phyloP scores from a whole-genome alignment of 2,113 vertebrate species.

The Morphnarchus princeps region DNA sequence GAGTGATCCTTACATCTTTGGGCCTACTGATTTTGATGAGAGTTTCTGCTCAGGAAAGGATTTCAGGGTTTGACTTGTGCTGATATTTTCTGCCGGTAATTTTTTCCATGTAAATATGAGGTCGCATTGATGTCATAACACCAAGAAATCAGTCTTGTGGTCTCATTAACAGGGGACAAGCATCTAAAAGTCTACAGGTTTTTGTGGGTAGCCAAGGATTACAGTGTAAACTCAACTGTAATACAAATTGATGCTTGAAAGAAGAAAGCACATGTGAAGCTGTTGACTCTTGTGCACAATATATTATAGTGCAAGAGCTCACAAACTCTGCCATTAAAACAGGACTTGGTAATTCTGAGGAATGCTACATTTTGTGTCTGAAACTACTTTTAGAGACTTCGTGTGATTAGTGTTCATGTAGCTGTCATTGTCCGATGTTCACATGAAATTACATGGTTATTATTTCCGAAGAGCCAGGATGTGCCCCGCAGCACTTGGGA shows the following conservation, averaged over 20 bases:
- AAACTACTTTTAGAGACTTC: neutral
- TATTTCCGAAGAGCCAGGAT: neutral
- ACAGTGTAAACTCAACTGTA: neutral
- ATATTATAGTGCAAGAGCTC: neutral
- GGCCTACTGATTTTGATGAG: neutral
- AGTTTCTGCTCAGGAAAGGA: neutral
- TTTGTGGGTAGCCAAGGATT: neutral
- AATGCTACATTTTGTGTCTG: neutral
- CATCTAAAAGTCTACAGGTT: neutral
- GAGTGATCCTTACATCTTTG: neutral
- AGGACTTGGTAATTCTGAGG: neutral
- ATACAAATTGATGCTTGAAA: neutral
- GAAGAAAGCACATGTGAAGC: neutral
- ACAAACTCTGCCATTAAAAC: neutral
- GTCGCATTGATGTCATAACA: neutral
- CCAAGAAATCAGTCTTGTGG: neutral
- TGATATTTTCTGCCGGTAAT: neutral
- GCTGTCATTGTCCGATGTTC: neutral
- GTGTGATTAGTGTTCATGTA: neutral
- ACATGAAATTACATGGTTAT: neutral
- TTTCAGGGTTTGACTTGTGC: neutral
- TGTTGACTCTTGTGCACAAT: neutral
- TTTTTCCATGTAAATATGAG: neutral
- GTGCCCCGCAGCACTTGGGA: fast-evolving
- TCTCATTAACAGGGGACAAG: neutral